Conservation (phyloP, 2,113 vertebrate species). For the Piaya cayana region DNA sequence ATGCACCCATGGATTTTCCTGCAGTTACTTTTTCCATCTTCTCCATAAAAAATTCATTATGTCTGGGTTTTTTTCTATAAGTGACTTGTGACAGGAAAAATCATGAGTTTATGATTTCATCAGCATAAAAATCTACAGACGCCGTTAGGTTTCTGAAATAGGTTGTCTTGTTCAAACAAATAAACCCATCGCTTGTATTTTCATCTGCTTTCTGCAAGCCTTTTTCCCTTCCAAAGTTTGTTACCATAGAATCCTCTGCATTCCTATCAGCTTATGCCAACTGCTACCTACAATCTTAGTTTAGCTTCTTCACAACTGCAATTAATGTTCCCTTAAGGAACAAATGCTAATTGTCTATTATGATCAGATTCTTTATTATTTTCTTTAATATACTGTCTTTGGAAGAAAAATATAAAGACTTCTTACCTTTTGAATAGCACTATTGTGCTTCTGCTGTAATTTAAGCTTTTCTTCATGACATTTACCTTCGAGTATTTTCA, state of each 20-base stretch:
- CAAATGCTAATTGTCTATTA: not conserved
- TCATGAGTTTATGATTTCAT: not conserved
- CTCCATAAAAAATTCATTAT: not conserved
- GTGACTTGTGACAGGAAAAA: not conserved
- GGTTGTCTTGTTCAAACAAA: not conserved
- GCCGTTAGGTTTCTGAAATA: not conserved
- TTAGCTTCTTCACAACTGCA: not conserved
- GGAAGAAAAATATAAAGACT: not conserved
- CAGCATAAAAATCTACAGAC: not conserved
- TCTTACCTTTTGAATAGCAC: slow-evolving; percentile 90
- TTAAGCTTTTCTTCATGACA: slow-evolving; percentile 93
- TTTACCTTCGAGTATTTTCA: slow-evolving; percentile 87
- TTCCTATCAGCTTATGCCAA: not conserved
- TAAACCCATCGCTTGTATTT: not conserved
- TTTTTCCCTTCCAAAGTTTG: not conserved
- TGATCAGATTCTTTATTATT: not conserved
- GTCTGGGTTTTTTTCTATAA: not conserved
- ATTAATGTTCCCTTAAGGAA: not conserved
- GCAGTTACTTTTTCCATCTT: not conserved
- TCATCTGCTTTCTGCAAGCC: not conserved
- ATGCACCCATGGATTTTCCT: not conserved
- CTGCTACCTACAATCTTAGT: not conserved
- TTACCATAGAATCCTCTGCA: not conserved
- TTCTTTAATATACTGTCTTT: not conserved
- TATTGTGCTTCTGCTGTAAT: slow-evolving; percentile 90